phyloP scores from a whole-genome alignment of 2,888 invertebrate genomes.

The Luperina testacea region DNA sequence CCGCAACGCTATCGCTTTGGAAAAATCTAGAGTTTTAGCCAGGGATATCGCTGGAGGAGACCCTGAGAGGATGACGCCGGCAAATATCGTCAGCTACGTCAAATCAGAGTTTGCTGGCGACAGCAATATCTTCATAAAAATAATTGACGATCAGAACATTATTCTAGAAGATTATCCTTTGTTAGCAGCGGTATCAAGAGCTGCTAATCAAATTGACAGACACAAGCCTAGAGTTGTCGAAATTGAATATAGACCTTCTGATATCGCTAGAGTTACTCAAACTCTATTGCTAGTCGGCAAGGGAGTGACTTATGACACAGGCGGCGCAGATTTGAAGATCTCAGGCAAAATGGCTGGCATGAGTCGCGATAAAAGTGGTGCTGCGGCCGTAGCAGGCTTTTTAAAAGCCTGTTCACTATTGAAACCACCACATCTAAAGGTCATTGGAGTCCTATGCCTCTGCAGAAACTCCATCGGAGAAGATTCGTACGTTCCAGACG shows the following conservation, averaged over 20 bases:
- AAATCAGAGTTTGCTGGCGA: constrained; percentile 90
- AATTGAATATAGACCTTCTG: constrained; percentile 92
- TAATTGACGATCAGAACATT: constrained; percentile 90
- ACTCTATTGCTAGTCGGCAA: constrained; percentile 96
- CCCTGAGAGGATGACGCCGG: constrained; percentile 97
- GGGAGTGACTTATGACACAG: constrained; percentile 95
- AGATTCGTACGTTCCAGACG: constrained; percentile 96
- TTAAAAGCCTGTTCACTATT: constrained; percentile 93
- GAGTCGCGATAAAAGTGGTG: constrained; percentile 97
- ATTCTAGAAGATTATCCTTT: constrained; percentile 94
- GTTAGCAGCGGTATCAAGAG: constrained; percentile 93
- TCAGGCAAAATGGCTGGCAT: constrained; percentile 94
- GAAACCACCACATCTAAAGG: constrained; percentile 93
- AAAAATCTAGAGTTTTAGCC: constrained; percentile 91
- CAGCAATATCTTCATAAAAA: constrained; percentile 91
- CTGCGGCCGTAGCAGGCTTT: constrained; percentile 97
- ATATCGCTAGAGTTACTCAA: constrained; percentile 88
- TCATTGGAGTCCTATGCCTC: constrained; percentile 94
- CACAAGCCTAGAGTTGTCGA: constrained; percentile 91
- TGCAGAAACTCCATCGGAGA: constrained; percentile 96
- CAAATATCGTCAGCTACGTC: constrained; percentile 94
- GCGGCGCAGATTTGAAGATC: constrained; percentile 94
- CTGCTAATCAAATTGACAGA: constrained; percentile 92
- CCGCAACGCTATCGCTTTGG: constrained; percentile 91
- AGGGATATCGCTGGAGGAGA: constrained; percentile 93